A percentile compares a stretch with the other conserved stretches of the same genome.
Evolutionary conservation across 2,797 vertebrate species (phyloP).

Genomic region (Silurus lanzhouensis): DNA sequence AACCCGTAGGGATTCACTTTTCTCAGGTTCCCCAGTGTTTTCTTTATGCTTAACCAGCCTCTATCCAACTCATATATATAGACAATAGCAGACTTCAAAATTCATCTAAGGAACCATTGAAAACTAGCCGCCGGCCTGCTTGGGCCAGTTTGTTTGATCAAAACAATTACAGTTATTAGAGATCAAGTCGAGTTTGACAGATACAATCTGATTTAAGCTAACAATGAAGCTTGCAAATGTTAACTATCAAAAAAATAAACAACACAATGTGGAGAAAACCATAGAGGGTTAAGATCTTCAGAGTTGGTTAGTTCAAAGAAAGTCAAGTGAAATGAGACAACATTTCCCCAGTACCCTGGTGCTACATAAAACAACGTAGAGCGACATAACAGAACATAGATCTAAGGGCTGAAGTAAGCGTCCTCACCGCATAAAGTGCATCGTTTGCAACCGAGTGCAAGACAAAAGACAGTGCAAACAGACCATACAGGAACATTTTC

Average conservation of each 20-base stretch:
- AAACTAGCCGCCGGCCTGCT: not conserved
- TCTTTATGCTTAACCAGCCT: conserved; percentile 15
- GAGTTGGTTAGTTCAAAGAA: not conserved
- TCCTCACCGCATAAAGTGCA: too few relatives aligned
- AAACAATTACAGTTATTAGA: not conserved
- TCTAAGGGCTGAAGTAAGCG: too few relatives aligned
- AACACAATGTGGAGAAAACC: not conserved
- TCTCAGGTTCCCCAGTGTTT: conserved; percentile 7
- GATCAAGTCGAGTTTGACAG: not conserved
- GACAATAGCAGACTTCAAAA: not conserved
- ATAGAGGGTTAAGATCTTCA: not conserved
- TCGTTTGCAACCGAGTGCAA: too few relatives aligned
- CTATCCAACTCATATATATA: not conserved
- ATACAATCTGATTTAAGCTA: not conserved
- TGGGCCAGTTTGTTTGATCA: too few relatives aligned
- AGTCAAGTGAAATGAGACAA: not conserved
- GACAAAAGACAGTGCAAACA: too few relatives aligned
- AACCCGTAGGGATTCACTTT: not conserved
- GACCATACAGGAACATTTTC: too few relatives aligned
- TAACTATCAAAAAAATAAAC: not conserved
- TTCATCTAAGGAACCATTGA: not conserved
- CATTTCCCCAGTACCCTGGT: too few relatives aligned
- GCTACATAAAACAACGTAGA: too few relatives aligned
- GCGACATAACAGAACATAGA: too few relatives aligned
- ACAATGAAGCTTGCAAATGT: not conserved